These are phyloP conservation scores for Acanthornis magna DNA, from an alignment of 2,797 vertebrate species.

Conservation along the genomic window DNA sequence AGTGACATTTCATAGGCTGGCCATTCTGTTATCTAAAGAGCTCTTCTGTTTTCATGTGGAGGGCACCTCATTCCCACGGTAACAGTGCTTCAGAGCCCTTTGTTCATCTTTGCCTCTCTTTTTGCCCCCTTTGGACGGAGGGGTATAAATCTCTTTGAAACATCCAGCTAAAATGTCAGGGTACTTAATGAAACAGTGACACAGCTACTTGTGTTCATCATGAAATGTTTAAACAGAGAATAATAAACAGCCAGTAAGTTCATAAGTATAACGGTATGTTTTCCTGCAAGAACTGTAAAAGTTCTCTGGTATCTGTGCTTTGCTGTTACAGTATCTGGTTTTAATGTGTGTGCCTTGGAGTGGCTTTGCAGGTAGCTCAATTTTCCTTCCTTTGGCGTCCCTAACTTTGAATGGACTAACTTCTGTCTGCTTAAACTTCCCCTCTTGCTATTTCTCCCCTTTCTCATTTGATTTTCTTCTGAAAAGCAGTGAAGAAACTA, in stretches of 20 bases:
- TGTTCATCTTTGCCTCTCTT: not conserved
- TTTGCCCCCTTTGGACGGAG: not conserved
- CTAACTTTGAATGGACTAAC: not conserved
- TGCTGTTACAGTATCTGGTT: not conserved
- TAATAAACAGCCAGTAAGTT: not conserved
- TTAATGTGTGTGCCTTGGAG: not conserved
- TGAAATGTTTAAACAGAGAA: not conserved
- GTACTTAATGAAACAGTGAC: not conserved
- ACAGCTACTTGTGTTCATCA: not conserved
- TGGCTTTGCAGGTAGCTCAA: not conserved
- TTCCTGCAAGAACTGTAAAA: not conserved
- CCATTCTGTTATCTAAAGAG: not conserved
- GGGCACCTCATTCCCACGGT: not conserved
- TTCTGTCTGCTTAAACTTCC: not conserved
- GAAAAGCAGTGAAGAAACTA: not conserved
- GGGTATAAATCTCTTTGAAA: conserved; percentile 20
- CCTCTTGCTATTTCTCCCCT: not conserved
- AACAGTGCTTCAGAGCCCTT: not conserved
- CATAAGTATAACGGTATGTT: not conserved
- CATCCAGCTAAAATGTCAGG: not conserved
- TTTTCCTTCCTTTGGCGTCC: not conserved
- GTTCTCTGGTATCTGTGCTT: not conserved
- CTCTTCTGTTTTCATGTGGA: not conserved
- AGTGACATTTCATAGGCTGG: not conserved
- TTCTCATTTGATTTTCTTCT: not conserved